Evolutionary conservation across 2,113 vertebrate species (phyloP).

Genomic region (Megalops atlanticus): DNA sequence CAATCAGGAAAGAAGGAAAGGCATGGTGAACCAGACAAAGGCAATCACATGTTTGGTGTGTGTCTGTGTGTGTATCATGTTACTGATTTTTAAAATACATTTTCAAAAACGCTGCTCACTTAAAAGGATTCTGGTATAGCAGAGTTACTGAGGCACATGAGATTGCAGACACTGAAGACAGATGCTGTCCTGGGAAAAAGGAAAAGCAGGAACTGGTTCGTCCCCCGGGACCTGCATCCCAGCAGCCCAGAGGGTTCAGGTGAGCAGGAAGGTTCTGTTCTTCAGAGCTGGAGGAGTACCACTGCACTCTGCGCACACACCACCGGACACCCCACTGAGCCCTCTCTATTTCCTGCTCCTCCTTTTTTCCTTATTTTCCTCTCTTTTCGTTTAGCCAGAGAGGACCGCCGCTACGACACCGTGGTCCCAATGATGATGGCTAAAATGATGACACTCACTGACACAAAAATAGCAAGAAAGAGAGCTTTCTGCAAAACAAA

Average conservation of each 20-base stretch:
- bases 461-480: slow-evolving; percentile 76
- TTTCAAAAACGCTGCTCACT: neutral
- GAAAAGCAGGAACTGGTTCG: too few species aligned
- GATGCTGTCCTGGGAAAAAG: too few species aligned
- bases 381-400: neutral
- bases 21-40: neutral
- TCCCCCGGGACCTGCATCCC: too few species aligned
- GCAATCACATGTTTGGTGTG: neutral
- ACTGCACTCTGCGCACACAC: too few species aligned
- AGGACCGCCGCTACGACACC: slow-evolving; percentile 54
- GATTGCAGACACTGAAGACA: too few species aligned
- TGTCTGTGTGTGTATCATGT: neutral
- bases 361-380: neutral
- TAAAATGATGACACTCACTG: slow-evolving; percentile 74
- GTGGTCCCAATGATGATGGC: slow-evolving; percentile 77
- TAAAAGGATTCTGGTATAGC: neutral
- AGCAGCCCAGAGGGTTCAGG: too few species aligned
- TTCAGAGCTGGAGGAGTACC: too few species aligned
- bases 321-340: too few species aligned
- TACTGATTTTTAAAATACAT: neutral
- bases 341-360: neutral
- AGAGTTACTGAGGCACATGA: too few species aligned
- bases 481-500: slow-evolving; percentile 78
- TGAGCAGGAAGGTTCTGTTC: too few species aligned
- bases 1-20: neutral